These are phyloP conservation scores for Harpagoxenus sublaevis DNA, from an alignment of 2,888 invertebrate genomes.

Conservation along the genomic window DNA sequence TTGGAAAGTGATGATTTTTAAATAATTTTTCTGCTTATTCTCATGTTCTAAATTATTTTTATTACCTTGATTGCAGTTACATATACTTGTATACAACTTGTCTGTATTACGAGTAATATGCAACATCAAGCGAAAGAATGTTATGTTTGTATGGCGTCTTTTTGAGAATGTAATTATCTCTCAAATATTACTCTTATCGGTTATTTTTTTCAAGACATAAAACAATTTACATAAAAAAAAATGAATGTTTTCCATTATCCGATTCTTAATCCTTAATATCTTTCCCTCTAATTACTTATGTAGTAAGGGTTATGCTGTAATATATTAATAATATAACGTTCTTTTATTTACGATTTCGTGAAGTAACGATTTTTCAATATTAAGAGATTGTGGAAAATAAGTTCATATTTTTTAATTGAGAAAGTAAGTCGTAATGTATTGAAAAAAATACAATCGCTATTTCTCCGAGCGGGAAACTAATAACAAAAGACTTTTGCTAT, in stretches of 20 bases:
- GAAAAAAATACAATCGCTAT: neutral
- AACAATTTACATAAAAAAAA: neutral
- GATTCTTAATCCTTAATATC: neutral
- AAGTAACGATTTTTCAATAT: neutral
- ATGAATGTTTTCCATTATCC: neutral
- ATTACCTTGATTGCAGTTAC: neutral
- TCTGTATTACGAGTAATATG: neutral
- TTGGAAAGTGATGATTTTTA: neutral
- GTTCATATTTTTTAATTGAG: neutral
- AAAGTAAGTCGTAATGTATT: too few relatives aligned
- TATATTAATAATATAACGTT: neutral
- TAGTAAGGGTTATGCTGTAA: neutral
- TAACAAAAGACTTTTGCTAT: constrained; percentile 34
- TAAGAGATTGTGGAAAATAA: neutral
- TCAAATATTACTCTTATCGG: neutral
- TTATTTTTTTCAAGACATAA: neutral
- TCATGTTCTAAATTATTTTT: neutral
- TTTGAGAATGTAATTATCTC: neutral
- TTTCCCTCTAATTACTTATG: neutral
- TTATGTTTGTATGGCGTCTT: neutral
- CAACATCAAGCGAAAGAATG: neutral
- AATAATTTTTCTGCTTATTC: neutral
- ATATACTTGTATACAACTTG: neutral
- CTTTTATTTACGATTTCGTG: neutral
- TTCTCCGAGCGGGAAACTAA: constrained; percentile 15